Percentiles rank a stretch among this genome's conserved stretches.
These are phyloP conservation scores for Silurus lanzhouensis DNA, from an alignment of 2,797 vertebrate species.

Conservation along the genomic window DNA sequence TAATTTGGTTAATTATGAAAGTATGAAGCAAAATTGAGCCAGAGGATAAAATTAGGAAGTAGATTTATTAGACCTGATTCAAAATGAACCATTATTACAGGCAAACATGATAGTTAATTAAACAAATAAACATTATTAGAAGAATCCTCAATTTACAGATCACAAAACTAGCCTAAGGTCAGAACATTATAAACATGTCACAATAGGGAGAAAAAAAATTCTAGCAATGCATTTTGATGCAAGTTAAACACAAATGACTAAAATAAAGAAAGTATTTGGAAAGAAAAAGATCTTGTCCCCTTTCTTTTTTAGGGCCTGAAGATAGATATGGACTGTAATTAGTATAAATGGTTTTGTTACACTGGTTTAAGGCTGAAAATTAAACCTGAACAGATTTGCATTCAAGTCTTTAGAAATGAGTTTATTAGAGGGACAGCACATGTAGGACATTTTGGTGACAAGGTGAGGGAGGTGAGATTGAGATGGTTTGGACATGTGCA, in stretches of 20 bases:
- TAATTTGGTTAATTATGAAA: constrained; percentile 7
- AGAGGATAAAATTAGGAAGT: background rate
- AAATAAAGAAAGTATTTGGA: background rate
- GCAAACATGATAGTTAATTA: background rate
- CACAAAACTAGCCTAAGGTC: background rate
- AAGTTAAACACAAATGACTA: background rate
- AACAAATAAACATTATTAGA: constrained; percentile 10
- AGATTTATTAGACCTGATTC: background rate
- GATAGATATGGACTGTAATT: too few relatives aligned
- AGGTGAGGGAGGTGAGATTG: too few relatives aligned
- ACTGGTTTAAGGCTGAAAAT: too few relatives aligned
- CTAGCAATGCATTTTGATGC: background rate
- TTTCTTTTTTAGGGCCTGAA: too few relatives aligned
- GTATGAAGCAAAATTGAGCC: background rate
- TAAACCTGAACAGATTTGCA: too few relatives aligned
- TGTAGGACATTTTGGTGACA: too few relatives aligned
- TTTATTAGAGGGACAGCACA: too few relatives aligned
- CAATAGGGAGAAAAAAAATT: background rate
- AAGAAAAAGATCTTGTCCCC: too few relatives aligned
- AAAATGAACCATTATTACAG: background rate
- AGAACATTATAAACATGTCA: background rate
- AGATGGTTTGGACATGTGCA: too few relatives aligned
- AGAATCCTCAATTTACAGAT: background rate
- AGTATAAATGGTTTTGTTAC: too few relatives aligned
- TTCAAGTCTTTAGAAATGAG: too few relatives aligned